A percentile compares a stretch with the other conserved stretches of the same genome.
Conservation (phyloP, 2,113 vertebrate genomes). For the Nerophis ophidion region DNA sequence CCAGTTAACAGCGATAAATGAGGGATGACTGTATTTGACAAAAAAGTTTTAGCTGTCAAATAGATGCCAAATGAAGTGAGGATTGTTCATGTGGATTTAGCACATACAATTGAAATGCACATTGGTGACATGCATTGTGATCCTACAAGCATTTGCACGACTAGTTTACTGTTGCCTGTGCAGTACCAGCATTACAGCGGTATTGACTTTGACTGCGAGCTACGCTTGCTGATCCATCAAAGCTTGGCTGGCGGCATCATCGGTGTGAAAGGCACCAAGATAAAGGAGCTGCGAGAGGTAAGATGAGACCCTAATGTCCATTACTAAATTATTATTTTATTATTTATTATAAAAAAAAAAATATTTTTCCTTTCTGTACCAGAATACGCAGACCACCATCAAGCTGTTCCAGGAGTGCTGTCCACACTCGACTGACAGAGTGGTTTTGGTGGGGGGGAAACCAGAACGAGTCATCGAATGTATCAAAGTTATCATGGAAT, state of each 20-base stretch:
- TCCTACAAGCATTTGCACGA: too few relatives aligned
- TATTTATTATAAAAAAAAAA: too few relatives aligned
- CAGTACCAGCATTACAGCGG: constrained; percentile 98
- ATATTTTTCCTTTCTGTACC: constrained; percentile 7
- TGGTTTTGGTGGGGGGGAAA: constrained; percentile 94
- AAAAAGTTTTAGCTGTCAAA: too few relatives aligned
- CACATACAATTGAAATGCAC: too few relatives aligned
- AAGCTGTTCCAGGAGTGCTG: constrained; percentile 98
- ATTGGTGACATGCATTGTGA: too few relatives aligned
- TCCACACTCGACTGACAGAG: constrained; percentile 95
- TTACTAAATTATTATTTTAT: background rate
- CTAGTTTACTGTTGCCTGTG: constrained; percentile 17
- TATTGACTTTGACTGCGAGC: constrained; percentile 94
- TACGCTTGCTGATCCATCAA: constrained; percentile 93
- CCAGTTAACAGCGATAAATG: too few relatives aligned
- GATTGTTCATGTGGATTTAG: too few relatives aligned
- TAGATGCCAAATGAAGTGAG: too few relatives aligned
- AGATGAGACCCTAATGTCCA: background rate
- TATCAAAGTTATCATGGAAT: constrained; percentile 95
- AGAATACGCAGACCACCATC: constrained; percentile 98
- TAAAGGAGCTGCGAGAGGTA: constrained; percentile 96
- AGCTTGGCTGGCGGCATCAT: constrained; percentile 96
- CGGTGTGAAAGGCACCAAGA: constrained; percentile 97
- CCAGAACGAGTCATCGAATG: constrained; percentile 94
- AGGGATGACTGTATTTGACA: too few relatives aligned